A percentile compares a stretch with the other conserved stretches of the same genome.
Conservation (phyloP, 1,140 invertebrate genomes). For the Plodia interpunctella region DNA sequence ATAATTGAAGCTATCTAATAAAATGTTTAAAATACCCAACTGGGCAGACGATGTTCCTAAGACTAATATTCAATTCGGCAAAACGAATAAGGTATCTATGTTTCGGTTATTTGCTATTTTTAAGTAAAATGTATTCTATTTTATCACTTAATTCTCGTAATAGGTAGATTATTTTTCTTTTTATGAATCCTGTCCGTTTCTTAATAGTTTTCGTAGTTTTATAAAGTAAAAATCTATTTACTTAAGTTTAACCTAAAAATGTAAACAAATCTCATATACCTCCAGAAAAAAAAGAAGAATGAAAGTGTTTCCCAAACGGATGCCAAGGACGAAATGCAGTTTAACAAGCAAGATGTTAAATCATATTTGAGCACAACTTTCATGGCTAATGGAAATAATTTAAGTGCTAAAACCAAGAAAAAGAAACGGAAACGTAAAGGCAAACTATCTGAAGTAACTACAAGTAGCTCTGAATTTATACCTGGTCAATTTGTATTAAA, state of each 20-base stretch:
- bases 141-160: neutral
- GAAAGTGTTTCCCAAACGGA: neutral
- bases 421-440: constrained; percentile 5
- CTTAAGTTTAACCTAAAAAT: neutral
- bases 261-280: neutral
- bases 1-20: constrained; percentile 21
- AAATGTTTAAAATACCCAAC: constrained; percentile 61
- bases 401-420: neutral
- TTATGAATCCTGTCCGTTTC: no score
- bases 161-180: no score
- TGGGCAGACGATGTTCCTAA: constrained; percentile 57
- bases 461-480: constrained; percentile 10
- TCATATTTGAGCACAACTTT: neutral
- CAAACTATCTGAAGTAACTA: neutral
- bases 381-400: neutral
- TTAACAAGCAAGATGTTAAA: neutral
- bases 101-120: neutral
- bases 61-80: constrained; percentile 24
- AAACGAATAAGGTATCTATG: constrained; percentile 30
- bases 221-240: no score
- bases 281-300: neutral
- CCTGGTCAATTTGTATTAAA: constrained; percentile 48
- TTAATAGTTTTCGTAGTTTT: no score
- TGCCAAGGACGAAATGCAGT: neutral
- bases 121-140: neutral